Percentiles rank a stretch among this genome's conserved stretches.
These are phyloP conservation scores for Drosophila dives DNA, from an alignment of 2,888 invertebrate genomes.

Conservation along the genomic window DNA sequence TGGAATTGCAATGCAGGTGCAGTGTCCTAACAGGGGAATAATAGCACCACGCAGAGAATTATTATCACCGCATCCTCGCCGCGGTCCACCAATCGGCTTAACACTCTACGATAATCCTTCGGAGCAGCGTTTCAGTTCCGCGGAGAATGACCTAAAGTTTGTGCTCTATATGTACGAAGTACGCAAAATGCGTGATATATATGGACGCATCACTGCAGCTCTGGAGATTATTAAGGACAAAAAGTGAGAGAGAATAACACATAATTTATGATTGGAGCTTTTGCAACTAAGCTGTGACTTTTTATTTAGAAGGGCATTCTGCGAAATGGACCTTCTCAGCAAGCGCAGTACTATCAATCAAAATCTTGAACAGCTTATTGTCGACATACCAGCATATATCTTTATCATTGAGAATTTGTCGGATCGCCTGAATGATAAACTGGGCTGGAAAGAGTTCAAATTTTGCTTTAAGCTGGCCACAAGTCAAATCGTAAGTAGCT, in stretches of 20 bases:
- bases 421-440: slow-evolving; percentile 87
- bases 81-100: slow-evolving; percentile 71
- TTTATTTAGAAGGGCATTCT: slow-evolving; percentile 86
- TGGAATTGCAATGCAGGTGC: slow-evolving; percentile 70
- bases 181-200: slow-evolving; percentile 84
- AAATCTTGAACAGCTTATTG: slow-evolving; percentile 88
- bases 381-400: slow-evolving; percentile 88
- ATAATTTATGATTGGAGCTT: neutral
- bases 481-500: slow-evolving; percentile 87
- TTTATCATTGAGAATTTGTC: slow-evolving; percentile 87
- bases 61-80: slow-evolving; percentile 68
- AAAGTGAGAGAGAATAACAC: slow-evolving; percentile 60
- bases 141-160: slow-evolving; percentile 83
- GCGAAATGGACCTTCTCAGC: slow-evolving; percentile 87
- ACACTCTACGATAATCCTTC: slow-evolving; percentile 71
- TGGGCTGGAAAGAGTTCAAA: slow-evolving; percentile 88
- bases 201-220: slow-evolving; percentile 81
- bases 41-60: slow-evolving; percentile 1
- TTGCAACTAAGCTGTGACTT: neutral
- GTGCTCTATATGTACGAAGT: slow-evolving; percentile 84
- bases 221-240: slow-evolving; percentile 82
- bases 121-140: slow-evolving; percentile 69
- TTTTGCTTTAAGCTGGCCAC: slow-evolving; percentile 88
- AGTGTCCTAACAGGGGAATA: slow-evolving; percentile 48
- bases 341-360: slow-evolving; percentile 87